Evolutionary conservation across 2,797 vertebrate genomes (phyloP).

Genomic region (Aeoliscus strigatus): DNA sequence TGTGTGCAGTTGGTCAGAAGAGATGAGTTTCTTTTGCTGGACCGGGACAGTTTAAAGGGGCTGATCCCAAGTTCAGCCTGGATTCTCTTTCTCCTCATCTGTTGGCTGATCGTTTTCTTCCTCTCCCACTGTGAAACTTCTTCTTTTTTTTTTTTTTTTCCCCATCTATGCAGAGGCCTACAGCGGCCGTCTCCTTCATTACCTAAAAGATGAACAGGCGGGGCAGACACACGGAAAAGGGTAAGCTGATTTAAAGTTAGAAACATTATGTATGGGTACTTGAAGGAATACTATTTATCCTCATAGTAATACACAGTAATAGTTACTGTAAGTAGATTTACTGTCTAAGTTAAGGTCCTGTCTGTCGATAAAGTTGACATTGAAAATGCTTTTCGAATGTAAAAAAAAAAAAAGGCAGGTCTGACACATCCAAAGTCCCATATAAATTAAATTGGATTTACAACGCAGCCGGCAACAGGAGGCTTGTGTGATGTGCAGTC

Average conservation of each 20-base stretch:
- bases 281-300: no score
- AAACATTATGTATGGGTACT: conserved; percentile 6
- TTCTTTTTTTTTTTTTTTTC: no score
- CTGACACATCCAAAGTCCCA: conserved; percentile 43
- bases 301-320: no score
- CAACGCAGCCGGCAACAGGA: conserved; percentile 52
- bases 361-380: conserved; percentile 6
- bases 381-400: conserved; percentile 16
- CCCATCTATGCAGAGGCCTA: conserved; percentile 41
- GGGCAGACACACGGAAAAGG: conserved; percentile 53
- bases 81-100: conserved; percentile 65
- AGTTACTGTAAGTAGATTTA: background rate
- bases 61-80: conserved; percentile 59
- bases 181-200: conserved; percentile 45
- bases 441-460: conserved; percentile 67
- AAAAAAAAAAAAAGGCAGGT: conserved; percentile 26
- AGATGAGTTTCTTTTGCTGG: conserved; percentile 17
- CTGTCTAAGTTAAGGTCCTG: no score
- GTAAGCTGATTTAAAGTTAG: conserved; percentile 62
- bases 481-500: conserved; percentile 66
- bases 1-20: conserved; percentile 2
- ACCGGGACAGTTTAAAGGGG: conserved; percentile 57
- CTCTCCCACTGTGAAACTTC: conserved; percentile 38
- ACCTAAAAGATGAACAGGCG: conserved; percentile 47
- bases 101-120: conserved; percentile 56